These are phyloP conservation scores for Drosophila lacertosa DNA, from an alignment of 1,140 invertebrate genomes.

Conservation along the genomic window DNA sequence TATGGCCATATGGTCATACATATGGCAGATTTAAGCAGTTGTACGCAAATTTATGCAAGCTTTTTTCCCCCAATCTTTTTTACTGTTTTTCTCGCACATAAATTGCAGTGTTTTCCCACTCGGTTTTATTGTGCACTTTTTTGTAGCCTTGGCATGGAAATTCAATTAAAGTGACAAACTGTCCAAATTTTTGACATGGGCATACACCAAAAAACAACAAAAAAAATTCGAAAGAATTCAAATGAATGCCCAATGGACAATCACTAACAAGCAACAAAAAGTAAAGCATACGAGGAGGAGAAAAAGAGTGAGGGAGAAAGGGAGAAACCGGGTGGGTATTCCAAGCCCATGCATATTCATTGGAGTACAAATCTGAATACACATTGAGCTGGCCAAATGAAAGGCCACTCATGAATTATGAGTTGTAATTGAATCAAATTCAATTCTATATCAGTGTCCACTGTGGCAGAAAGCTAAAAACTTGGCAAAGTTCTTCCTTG, in stretches of 20 bases:
- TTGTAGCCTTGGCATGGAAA: conserved; percentile 68
- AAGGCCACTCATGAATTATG: conserved; percentile 55
- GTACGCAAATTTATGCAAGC: conserved; percentile 67
- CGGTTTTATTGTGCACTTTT: conserved; percentile 36
- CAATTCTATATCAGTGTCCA: conserved; percentile 9
- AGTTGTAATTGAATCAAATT: conserved; percentile 53
- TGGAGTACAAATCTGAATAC: conserved; percentile 22
- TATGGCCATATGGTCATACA: conserved; percentile 25
- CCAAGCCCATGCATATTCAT: conserved; percentile 36
- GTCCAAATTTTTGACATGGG: conserved; percentile 80
- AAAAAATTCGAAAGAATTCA: conserved; percentile 52
- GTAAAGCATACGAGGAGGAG: conserved; percentile 12
- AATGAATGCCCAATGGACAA: conserved; percentile 80
- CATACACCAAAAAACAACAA: conserved; percentile 27
- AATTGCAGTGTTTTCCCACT: conserved; percentile 49
- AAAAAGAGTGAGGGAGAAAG: not conserved
- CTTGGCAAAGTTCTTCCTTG: conserved; percentile 14
- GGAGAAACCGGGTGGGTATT: not conserved
- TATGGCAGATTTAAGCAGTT: conserved; percentile 67
- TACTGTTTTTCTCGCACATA: conserved; percentile 44
- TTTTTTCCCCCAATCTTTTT: conserved; percentile 32
- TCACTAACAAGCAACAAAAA: conserved; percentile 56
- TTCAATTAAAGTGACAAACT: conserved; percentile 83
- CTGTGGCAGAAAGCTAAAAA: conserved; percentile 4
- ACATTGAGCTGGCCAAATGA: conserved; percentile 9